These are phyloP conservation scores for Scolopax mira DNA, from an alignment of 2,113 vertebrate species.

Conservation along the genomic window DNA sequence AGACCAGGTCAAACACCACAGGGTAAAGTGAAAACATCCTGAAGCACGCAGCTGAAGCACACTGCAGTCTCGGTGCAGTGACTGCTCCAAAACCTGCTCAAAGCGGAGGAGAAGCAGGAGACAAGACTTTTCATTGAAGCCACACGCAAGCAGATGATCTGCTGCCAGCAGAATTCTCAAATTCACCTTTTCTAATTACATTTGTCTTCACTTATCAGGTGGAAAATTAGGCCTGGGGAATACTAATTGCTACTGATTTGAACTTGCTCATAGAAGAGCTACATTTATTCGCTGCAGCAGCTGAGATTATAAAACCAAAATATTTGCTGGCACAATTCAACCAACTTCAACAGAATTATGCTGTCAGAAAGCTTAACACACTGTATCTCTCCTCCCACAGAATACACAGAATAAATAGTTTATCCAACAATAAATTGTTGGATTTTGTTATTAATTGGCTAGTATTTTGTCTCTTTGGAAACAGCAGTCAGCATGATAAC, in stretches of 20 bases:
- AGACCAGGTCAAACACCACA: background rate
- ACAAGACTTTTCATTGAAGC: background rate
- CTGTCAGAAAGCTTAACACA: background rate
- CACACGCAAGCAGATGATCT: background rate
- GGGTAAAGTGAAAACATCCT: background rate
- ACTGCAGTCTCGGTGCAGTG: background rate
- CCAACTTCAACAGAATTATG: background rate
- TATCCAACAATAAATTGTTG: background rate
- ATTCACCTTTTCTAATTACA: constrained; percentile 47
- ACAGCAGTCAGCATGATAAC: background rate
- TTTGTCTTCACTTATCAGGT: constrained; percentile 40
- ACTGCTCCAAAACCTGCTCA: background rate
- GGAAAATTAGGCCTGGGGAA: constrained; percentile 42
- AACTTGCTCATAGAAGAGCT: constrained; percentile 36
- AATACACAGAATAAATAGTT: background rate
- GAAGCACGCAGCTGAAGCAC: background rate
- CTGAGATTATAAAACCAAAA: background rate
- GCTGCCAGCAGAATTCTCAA: constrained; percentile 10
- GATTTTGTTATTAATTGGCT: constrained; percentile 8
- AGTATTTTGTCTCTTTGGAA: background rate
- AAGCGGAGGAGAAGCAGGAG: background rate
- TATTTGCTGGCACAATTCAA: background rate
- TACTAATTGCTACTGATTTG: constrained; percentile 26
- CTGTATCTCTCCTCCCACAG: background rate
- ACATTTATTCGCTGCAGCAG: background rate